phyloP scores from a whole-genome alignment of 92 coral and sea anemone species.

The Parazoanthus swiftii region DNA sequence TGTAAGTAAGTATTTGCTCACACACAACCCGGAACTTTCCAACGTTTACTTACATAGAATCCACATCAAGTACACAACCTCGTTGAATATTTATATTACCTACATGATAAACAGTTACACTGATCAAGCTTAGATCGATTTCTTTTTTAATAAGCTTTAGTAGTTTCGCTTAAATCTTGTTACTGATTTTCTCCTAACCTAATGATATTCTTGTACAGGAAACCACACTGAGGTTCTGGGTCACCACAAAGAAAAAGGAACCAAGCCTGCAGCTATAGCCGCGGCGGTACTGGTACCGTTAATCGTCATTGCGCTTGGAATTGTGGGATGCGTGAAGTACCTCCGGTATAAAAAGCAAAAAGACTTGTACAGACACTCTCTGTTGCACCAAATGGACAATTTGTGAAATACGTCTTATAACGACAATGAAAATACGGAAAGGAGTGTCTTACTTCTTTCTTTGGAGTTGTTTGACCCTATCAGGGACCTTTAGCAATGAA shows the following conservation, averaged over 20 bases:
- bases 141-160: too few relatives aligned
- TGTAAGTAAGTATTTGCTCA: too few relatives aligned
- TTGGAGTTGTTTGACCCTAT: background rate
- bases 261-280: constrained; percentile 36
- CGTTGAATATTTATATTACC: too few relatives aligned
- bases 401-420: background rate
- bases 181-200: background rate
- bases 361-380: constrained; percentile 23
- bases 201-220: background rate
- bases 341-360: background rate
- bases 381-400: constrained; percentile 37
- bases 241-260: background rate
- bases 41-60: too few relatives aligned
- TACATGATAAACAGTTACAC: too few relatives aligned
- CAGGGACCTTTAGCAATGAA: too few relatives aligned
- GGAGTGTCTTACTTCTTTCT: background rate
- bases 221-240: constrained; percentile 7
- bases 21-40: too few relatives aligned
- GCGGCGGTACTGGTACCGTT: constrained; percentile 42
- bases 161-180: too few relatives aligned
- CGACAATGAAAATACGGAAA: background rate
- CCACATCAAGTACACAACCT: too few relatives aligned
- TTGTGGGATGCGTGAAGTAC: constrained; percentile 13
- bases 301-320: constrained; percentile 17
- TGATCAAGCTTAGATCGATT: too few relatives aligned